Base-by-base conservation (phyloP, 1,140 invertebrate species). In the Sipha flava region DNA sequence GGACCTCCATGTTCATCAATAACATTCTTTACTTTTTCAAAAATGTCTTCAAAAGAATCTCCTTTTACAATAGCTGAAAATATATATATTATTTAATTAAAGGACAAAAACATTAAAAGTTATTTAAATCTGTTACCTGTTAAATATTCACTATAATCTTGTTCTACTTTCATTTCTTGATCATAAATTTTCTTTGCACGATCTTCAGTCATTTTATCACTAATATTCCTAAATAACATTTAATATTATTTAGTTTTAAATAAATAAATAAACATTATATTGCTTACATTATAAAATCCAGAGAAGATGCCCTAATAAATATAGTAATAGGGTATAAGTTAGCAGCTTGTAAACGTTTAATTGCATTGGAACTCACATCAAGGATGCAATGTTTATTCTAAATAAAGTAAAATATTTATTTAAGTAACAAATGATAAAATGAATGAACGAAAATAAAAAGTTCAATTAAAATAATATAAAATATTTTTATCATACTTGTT, bases 341-440 rank as follows among this genome's bases (percentile, higher is more conserved):
- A 81, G 97, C 97, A 81, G 97, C 94, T 87, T 99, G 96, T 85
- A 99, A 90, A 86, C 98, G 90, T 87, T 98, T 98, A 83, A 99
- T 99, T 80, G 98, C 98, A 89, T 99, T 99, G 47, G 96, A 97
- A 87, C 96, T 99, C 7, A 99, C 98, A 87, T 99, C 98, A 84
- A 99, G 89, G 87, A 99, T 99, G 88, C 98, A 99, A 87, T 99
- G 98, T 87, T 98, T 98, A 43, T 95, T 95, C 89, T 95, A 62
- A 18, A 43, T 3, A 37, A n/a, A 40, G 18, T 26, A 54, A 68
- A 73, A 23, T 29, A 45, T 29, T 26, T 29, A 34, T 47, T 34
- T 14, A 18, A 34, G 68, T 49, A 79, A 43, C 16, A 18, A 3
- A 73, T 26, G 1, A 43, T 14, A 29, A 29, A 10, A 68, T 7